A percentile compares a stretch with the other conserved stretches of the same genome.
Evolutionary conservation across 2,113 vertebrate species (phyloP).

Genomic region (Ageneiosus marmoratus): DNA sequence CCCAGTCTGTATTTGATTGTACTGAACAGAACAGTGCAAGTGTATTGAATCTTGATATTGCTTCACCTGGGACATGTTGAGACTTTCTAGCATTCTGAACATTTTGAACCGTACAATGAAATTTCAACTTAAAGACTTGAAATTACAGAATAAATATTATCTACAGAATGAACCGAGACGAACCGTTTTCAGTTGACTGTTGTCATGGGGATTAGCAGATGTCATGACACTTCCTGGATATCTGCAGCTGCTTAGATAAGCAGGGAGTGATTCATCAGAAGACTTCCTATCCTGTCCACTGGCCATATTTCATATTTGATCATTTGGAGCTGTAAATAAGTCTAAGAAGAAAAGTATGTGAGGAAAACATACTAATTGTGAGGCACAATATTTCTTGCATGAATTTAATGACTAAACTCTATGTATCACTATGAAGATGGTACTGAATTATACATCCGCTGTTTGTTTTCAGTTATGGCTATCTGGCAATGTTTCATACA

Average conservation of each 20-base stretch:
- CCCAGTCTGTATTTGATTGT: background rate
- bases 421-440: background rate
- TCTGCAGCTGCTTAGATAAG: slow-evolving; percentile 47
- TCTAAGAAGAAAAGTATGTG: slow-evolving; percentile 20
- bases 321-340: slow-evolving; percentile 37
- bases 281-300: slow-evolving; percentile 28
- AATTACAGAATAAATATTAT: background rate
- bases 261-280: slow-evolving; percentile 34
- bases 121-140: background rate
- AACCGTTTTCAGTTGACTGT: background rate
- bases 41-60: background rate
- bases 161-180: background rate
- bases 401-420: background rate
- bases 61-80: background rate
- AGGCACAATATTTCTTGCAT: background rate
- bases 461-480: background rate
- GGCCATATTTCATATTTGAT: slow-evolving; percentile 43
- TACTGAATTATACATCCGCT: background rate
- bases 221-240: slow-evolving; percentile 17
- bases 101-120: background rate
- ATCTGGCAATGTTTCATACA: background rate
- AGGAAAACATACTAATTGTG: background rate
- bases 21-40: background rate
- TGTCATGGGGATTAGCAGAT: slow-evolving; percentile 33
- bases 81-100: background rate